A percentile compares a stretch with the other conserved stretches of the same genome.
These are phyloP conservation scores for Isurus oxyrinchus DNA, from an alignment of 2,113 vertebrate species.

Conservation along the genomic window DNA sequence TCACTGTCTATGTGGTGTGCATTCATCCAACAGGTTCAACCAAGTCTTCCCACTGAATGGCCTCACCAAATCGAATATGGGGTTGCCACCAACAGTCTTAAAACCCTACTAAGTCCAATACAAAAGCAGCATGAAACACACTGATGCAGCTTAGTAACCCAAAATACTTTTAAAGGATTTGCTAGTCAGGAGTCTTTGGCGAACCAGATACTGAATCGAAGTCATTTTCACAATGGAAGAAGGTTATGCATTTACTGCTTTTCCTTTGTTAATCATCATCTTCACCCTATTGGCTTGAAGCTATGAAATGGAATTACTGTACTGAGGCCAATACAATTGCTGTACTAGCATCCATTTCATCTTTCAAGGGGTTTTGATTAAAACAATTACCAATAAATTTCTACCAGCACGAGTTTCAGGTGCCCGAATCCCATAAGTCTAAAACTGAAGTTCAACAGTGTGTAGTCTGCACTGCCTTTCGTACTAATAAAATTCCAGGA, in stretches of 20 bases:
- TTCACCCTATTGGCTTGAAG: neutral
- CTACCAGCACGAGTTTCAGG: neutral
- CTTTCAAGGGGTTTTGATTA: neutral
- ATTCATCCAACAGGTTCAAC: neutral
- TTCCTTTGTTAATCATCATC: neutral
- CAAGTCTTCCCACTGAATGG: neutral
- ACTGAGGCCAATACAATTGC: neutral
- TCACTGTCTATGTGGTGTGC: neutral
- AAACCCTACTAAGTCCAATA: neutral
- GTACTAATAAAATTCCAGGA: neutral
- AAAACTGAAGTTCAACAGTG: neutral
- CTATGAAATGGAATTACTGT: neutral
- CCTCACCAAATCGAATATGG: neutral
- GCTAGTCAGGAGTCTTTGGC: neutral
- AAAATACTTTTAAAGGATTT: neutral
- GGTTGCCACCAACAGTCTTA: no score
- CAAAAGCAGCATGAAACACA: neutral
- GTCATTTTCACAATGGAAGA: neutral
- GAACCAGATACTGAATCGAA: neutral
- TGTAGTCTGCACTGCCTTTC: neutral
- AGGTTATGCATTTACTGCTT: neutral
- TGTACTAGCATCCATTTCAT: neutral
- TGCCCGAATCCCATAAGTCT: neutral
- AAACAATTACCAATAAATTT: neutral
- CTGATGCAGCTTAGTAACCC: neutral